Evolutionary conservation across 2,888 invertebrate species (phyloP), one percentile per base, ranked within the genome.

Genomic region (Nemotelus pantherinus): DNA sequence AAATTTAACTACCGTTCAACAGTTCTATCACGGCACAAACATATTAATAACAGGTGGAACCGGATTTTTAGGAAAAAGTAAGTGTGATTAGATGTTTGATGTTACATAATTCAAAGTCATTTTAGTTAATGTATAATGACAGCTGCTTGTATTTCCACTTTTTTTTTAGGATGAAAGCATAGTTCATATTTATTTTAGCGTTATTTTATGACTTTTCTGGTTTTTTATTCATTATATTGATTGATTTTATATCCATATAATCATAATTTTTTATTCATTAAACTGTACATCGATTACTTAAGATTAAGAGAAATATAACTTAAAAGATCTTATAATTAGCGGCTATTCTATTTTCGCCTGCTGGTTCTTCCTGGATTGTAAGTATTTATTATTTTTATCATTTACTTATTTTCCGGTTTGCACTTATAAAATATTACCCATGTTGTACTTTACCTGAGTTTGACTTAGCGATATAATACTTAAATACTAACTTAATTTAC

Each of bases 11-110:
- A 83, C 86, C 5, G 82, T 91, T n/a, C 91, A 90, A 81, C 85
- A 87, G 81, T 91, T 91, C 84, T 91, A 90, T 79, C 82, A 88
- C 78, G 89, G 89, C 2, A 89, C 89, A 80, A 90, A 89, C 84
- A 82, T 91, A 0, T 85, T 91, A 5, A 89, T 91, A n/a, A 91
- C 91, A 50, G 91, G 91, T 72, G 90, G 89, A 2, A 90, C 90
- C 77, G 90, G 90, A 76, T 84, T 85, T 80, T 80, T 84, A 71
- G 85, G 85, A 72, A 84, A 85, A 81, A 83, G 84, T 84, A 81
- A 81, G 82, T 80, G 10, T 25, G 4, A 1, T 25, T 25, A 25
- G 25, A 25, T n/a, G 6, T 64, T 25, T 25, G 39, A 60, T 2
- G 25, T 25, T 25, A 25, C 25, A 25, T 25, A 25, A 25, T 10